Base-by-base conservation (phyloP, 2,113 vertebrate genomes). In the Sisor rabdophorus region DNA sequence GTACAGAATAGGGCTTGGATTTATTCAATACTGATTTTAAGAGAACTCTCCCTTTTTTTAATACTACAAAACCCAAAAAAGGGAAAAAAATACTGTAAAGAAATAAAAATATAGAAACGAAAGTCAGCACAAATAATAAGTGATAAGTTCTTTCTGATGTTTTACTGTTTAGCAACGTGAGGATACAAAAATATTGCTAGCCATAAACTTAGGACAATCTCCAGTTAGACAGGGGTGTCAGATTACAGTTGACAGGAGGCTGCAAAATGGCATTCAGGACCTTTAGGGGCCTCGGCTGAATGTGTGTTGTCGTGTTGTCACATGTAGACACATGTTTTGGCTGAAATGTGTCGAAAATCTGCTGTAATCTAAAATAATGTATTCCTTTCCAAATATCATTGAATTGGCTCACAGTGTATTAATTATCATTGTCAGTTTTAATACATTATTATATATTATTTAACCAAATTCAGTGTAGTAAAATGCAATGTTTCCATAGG, bases 1-100 rank as follows among this genome's bases (percentile, higher is more conserved):
- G 61, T 9, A 75, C 60, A 55, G n/a, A 19, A 17, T 26, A 65
- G 65, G 16, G 54, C 58, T 61, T 74, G 40, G 11, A 44, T 48
- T 77, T 53, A 76, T 76, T 53, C 67, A 24, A 73, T 28, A 50
- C 24, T 11, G 36, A 47, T 19, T 75, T 53, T 32, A 60, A 68
- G 40, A 24, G 53, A 80, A 71, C 65, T 52, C 48, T 12, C 19
- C 47, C 10, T 52, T 50, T 52, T 50, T 58, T 19, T 52, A 60
- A 24, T 7, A 13, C 2, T 32, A 4, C 11, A 48, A 20, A 36
- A 52, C 53, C 28, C 16, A 52, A 28, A 53, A 28, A 53, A 15
- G 32, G 19, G 24, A 22, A 65, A 2, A 24, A 47, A 11, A n/a
- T 5, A 19, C 40, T 44, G 32, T 4, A 64, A 20, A 64, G 3